Evolutionary conservation across 2,113 vertebrate genomes (phyloP), one percentile per base, ranked within the genome.

Genomic region (Pterocles gutturalis): DNA sequence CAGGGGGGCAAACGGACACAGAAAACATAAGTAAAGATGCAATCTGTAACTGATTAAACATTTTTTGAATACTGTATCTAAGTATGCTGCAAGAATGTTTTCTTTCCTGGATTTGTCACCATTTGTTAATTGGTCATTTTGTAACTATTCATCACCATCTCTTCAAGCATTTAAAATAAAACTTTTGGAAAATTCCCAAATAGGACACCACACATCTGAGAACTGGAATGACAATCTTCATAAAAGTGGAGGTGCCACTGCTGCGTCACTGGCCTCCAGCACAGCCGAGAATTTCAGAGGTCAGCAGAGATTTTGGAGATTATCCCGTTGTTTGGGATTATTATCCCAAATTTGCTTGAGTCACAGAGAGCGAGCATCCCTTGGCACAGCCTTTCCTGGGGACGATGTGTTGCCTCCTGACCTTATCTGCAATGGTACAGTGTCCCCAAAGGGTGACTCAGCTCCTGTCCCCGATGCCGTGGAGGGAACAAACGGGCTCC

Each of bases 111-210:
- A 55, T 90, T 94, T 89, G 85, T n/a, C n/a, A n/a, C n/a, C n/a
- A n/a, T n/a, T n/a, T n/a, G n/a, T n/a, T n/a, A n/a, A n/a, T n/a
- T n/a, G n/a, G n/a, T n/a, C n/a, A n/a, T n/a, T n/a, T n/a, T n/a
- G n/a, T n/a, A n/a, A n/a, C n/a, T n/a, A n/a, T n/a, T n/a, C n/a
- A n/a, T n/a, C n/a, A n/a, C n/a, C n/a, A n/a, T n/a, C 45, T 33
- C 69, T 48, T 77, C 79, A 43, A 72, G 66, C 88, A 70, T 5
- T 16, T 43, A 48, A 71, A 75, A 38, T 19, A 69, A 73, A 51
- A 92, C 96, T 96, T 97, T 79, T 86, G 91, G 84, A 45, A 84
- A 72, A 82, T 81, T 94, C 85, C 94, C 91, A 94, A 81, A 83
- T 73, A 83, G n/a, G n/a, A n/a, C n/a, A n/a, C n/a, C n/a, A n/a